A percentile compares a stretch with the other conserved stretches of the same genome.
Conservation (phyloP, 2,113 vertebrate genomes). For the Microcebus ravelobensis region DNA sequence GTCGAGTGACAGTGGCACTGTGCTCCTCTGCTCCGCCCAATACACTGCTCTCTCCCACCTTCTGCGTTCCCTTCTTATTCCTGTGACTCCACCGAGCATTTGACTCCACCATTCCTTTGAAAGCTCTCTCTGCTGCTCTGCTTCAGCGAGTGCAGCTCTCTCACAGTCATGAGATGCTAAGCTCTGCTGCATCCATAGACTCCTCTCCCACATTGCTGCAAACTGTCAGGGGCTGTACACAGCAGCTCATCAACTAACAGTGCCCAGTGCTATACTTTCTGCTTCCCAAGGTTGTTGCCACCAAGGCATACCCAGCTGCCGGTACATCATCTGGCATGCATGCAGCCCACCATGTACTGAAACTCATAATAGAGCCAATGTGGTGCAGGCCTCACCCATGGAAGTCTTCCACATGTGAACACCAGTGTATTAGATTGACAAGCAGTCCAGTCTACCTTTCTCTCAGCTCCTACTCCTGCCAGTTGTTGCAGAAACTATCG, state of each 20-base stretch:
- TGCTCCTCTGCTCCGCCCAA: background rate
- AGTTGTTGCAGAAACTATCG: background rate
- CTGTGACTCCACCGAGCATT: background rate
- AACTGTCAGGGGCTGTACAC: background rate
- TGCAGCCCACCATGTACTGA: too few species aligned
- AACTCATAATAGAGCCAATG: fast-evolving
- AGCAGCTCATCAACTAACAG: background rate
- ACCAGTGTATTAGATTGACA: too few species aligned
- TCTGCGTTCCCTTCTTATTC: too few species aligned
- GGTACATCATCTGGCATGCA: fast-evolving
- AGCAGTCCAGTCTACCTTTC: fast-evolving
- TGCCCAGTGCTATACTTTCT: background rate
- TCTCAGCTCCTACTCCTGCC: background rate
- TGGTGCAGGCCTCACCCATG: fast-evolving
- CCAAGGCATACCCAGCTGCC: too few species aligned
- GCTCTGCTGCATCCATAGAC: fast-evolving
- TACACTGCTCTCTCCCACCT: fast-evolving
- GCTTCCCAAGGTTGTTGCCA: background rate
- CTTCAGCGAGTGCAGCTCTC: fast-evolving
- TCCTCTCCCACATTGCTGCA: background rate
- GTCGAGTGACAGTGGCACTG: fast-evolving
- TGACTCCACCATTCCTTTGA: too few species aligned
- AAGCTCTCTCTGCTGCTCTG: background rate
- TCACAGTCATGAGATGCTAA: too few species aligned
- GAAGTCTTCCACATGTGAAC: fast-evolving